Conservation (phyloP, 35 echinoderm and acorn worm species). For the Apostichopus californicus region DNA sequence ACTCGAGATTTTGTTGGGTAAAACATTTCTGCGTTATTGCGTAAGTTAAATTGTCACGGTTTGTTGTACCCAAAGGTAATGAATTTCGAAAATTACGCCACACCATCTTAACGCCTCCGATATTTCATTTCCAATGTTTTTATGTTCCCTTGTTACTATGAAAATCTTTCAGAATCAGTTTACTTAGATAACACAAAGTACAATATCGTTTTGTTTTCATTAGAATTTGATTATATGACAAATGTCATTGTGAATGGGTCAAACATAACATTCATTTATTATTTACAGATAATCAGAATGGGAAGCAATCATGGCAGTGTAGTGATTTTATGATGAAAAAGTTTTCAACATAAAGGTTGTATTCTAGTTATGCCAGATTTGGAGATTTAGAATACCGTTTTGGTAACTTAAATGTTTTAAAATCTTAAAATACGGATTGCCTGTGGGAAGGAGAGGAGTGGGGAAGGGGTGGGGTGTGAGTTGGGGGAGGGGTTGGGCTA, state of each 20-base stretch:
- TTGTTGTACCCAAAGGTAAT: not conserved
- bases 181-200: not conserved
- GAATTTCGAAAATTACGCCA: not conserved
- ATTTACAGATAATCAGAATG: not conserved
- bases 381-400: too few species aligned
- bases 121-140: not conserved
- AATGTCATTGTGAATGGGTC: not conserved
- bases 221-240: not conserved
- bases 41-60: not conserved
- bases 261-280: not conserved
- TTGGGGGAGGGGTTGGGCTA: too few species aligned
- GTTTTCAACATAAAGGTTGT: too few species aligned
- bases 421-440: too few species aligned
- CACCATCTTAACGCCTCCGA: not conserved
- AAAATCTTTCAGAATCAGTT: not conserved
- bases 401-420: too few species aligned
- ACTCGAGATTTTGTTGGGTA: not conserved
- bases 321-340: too few species aligned
- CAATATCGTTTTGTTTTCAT: not conserved
- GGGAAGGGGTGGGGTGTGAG: too few species aligned
- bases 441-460: too few species aligned
- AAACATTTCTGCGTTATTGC: not conserved
- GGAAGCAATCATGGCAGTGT: too few species aligned
- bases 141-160: not conserved
- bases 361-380: too few species aligned